Percentiles rank a stretch among this genome's conserved stretches.
These are phyloP conservation scores for Seriola quinqueradiata DNA, from an alignment of 2,113 vertebrate species.

Conservation along the genomic window DNA sequence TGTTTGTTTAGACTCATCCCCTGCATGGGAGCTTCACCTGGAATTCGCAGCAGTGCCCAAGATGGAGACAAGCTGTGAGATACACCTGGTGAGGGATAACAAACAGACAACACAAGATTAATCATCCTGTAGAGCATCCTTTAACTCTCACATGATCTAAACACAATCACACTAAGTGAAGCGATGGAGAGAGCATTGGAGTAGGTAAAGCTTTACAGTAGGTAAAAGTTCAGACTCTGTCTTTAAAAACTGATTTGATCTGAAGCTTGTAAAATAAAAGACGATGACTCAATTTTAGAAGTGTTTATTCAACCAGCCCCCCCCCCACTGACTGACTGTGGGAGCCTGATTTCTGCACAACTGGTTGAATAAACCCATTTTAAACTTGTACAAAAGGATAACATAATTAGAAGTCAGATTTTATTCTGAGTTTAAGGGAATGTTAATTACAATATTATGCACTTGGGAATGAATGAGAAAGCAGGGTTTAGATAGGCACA, in stretches of 20 bases:
- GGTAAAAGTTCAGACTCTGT: background rate
- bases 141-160: conserved; percentile 12
- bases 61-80: conserved; percentile 60
- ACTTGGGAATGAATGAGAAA: conserved; percentile 32
- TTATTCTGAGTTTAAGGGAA: background rate
- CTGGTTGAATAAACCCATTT: background rate
- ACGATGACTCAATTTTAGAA: background rate
- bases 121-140: background rate
- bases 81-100: conserved; percentile 60
- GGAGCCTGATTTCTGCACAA: background rate
- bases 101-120: conserved; percentile 33
- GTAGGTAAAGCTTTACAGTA: background rate
- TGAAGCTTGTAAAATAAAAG: background rate
- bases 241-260: background rate
- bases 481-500: conserved; percentile 5
- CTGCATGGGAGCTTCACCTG: conserved; percentile 60
- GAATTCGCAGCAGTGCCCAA: conserved; percentile 47
- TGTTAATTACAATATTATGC: conserved; percentile 16
- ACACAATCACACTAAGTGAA: background rate
- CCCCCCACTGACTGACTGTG: background rate
- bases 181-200: background rate
- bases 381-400: conserved; percentile 6
- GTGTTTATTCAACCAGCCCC: background rate
- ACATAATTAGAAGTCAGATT: conserved; percentile 1
- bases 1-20: conserved; percentile 76